These are phyloP conservation scores for Bembecia ichneumoniformis DNA, from an alignment of 2,888 invertebrate genomes.

Conservation along the genomic window DNA sequence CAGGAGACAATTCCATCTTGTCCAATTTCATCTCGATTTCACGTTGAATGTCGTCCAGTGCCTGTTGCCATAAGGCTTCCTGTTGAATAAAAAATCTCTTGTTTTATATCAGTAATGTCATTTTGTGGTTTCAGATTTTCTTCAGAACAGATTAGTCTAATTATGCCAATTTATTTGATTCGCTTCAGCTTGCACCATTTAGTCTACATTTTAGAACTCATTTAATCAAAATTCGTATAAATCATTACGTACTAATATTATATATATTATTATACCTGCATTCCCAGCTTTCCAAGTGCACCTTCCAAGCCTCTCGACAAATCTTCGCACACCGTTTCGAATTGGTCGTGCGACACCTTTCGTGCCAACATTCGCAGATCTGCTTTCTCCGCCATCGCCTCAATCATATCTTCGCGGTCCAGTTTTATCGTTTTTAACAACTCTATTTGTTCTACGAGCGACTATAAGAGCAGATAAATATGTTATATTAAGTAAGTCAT, in stretches of 20 bases:
- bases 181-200: too few species aligned
- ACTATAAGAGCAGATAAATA: slow-evolving; percentile 34
- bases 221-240: too few species aligned
- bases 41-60: slow-evolving; percentile 76
- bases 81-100: slow-evolving; percentile 17
- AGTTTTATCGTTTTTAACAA: slow-evolving; percentile 77
- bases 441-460: slow-evolving; percentile 76
- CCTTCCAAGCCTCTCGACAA: slow-evolving; percentile 76
- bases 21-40: slow-evolving; percentile 78
- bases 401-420: slow-evolving; percentile 79
- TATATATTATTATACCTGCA: slow-evolving; percentile 52
- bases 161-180: too few species aligned
- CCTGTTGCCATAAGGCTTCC: slow-evolving; percentile 76
- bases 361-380: slow-evolving; percentile 77
- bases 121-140: too few species aligned
- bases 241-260: too few species aligned
- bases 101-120: too few species aligned
- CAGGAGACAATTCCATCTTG: slow-evolving; percentile 75
- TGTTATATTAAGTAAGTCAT: background rate
- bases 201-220: too few species aligned
- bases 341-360: slow-evolving; percentile 81
- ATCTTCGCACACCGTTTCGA: slow-evolving; percentile 79
- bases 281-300: slow-evolving; percentile 72
- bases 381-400: slow-evolving; percentile 82
- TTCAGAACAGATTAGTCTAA: too few species aligned